A percentile compares a stretch with the other conserved stretches of the same genome.
Conservation (phyloP, 1,140 invertebrate species). For the Bombus pyrosoma region DNA sequence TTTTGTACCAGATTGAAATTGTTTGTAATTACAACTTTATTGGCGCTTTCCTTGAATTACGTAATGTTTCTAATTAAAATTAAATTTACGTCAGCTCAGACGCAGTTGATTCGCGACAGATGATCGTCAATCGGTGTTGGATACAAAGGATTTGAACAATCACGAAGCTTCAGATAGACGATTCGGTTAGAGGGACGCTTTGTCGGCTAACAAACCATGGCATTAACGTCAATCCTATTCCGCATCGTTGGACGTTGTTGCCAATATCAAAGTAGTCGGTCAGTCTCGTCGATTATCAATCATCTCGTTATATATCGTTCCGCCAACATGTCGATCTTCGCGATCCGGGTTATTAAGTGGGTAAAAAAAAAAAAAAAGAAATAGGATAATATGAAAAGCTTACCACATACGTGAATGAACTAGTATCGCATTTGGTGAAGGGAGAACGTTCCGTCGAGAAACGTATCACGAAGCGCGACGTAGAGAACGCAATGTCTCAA, state of each 20-base stretch:
- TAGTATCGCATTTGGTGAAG: not conserved
- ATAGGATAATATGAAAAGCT: not conserved
- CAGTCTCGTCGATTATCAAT: constrained; percentile 25
- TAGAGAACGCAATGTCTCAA: not conserved
- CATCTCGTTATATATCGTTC: not conserved
- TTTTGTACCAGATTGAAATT: no score
- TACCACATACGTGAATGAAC: not conserved
- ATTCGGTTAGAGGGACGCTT: not conserved
- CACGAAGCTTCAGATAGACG: not conserved
- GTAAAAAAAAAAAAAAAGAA: no score
- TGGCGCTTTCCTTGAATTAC: not conserved
- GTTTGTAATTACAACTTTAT: not conserved
- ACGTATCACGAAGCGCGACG: not conserved
- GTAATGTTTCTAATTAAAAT: not conserved
- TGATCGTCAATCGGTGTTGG: not conserved
- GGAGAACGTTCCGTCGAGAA: no score
- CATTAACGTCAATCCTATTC: constrained; percentile 12
- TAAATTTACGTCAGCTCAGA: no score
- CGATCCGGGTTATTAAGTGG: not conserved
- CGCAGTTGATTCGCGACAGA: not conserved
- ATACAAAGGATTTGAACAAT: not conserved
- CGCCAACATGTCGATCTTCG: not conserved
- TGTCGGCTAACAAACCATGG: not conserved
- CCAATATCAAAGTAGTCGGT: constrained; percentile 9
- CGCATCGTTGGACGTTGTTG: not conserved